A percentile compares a stretch with the other conserved stretches of the same genome.
Conservation (phyloP, 2,113 vertebrate genomes). For the Ramphastos sulfuratus region DNA sequence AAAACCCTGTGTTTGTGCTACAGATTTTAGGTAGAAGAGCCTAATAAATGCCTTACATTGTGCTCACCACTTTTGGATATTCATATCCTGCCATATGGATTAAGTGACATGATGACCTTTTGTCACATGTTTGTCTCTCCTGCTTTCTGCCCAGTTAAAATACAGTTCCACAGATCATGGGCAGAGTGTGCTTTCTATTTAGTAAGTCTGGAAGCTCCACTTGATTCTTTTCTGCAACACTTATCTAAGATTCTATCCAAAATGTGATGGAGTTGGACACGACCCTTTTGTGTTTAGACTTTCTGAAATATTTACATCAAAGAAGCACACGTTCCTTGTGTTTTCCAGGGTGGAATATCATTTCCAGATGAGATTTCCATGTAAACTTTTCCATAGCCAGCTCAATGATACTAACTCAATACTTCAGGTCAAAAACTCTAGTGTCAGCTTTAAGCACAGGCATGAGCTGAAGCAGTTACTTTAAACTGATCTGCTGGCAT, state of each 20-base stretch:
- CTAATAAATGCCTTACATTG: background rate
- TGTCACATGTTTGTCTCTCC: background rate
- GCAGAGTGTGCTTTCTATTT: constrained; percentile 15
- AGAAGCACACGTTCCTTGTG: background rate
- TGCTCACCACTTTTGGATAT: background rate
- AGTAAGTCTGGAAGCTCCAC: background rate
- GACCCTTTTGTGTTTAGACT: constrained; percentile 39
- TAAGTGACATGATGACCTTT: background rate
- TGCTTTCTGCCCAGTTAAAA: constrained; percentile 19
- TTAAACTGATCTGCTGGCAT: background rate
- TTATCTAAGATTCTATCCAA: constrained; percentile 17
- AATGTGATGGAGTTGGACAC: constrained; percentile 9
- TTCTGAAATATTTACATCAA: constrained; percentile 34
- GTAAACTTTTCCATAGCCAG: background rate
- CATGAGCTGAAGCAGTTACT: background rate
- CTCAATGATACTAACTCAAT: background rate
- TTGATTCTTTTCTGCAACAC: background rate
- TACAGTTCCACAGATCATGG: background rate
- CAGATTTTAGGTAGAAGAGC: background rate
- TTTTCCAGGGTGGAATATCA: constrained; percentile 22
- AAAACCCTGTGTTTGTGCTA: background rate
- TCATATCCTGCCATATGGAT: background rate
- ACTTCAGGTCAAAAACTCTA: background rate
- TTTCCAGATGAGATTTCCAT: constrained; percentile 37
- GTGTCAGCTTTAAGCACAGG: background rate